These are phyloP conservation scores for Drosophila novamexicana DNA, from an alignment of 1,140 invertebrate species.

Conservation along the genomic window DNA sequence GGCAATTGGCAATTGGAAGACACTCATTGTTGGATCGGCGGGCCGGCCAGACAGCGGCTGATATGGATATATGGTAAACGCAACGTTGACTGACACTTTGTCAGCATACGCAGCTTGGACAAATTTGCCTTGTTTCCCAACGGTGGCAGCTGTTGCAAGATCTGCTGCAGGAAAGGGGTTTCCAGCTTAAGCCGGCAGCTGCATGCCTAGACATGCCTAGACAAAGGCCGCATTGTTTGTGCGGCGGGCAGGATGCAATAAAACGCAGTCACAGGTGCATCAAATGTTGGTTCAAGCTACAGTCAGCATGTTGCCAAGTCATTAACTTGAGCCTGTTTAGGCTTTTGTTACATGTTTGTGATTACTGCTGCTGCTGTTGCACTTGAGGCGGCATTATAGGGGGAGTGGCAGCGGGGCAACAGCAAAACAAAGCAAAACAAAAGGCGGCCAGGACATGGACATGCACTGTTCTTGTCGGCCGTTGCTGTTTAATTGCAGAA, in stretches of 20 bases:
- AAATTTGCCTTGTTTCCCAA: conserved; percentile 56
- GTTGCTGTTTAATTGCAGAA: conserved; percentile 54
- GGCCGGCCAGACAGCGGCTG: not conserved
- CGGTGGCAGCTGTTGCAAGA: conserved; percentile 42
- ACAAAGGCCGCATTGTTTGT: conserved; percentile 69
- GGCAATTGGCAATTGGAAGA: conserved; percentile 22
- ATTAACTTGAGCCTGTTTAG: conserved; percentile 80
- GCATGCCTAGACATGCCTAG: conserved; percentile 51
- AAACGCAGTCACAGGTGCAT: conserved; percentile 74
- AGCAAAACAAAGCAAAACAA: conserved; percentile 44
- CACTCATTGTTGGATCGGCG: conserved; percentile 22
- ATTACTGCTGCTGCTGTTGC: conserved; percentile 45
- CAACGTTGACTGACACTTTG: conserved; percentile 44
- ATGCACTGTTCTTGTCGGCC: conserved; percentile 51
- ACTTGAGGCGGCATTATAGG: not conserved
- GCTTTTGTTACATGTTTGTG: conserved; percentile 81
- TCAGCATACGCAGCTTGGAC: conserved; percentile 51
- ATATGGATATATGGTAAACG: conserved; percentile 67
- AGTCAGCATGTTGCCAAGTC: conserved; percentile 79
- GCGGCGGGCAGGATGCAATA: conserved; percentile 64
- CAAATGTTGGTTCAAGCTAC: conserved; percentile 56
- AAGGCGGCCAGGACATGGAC: conserved; percentile 71
- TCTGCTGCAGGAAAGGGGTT: conserved; percentile 20
- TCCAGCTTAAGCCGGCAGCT: conserved; percentile 48
- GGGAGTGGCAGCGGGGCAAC: conserved; percentile 5